Conservation (phyloP, 2,797 vertebrate species). For the Novumbra hubbsi region DNA sequence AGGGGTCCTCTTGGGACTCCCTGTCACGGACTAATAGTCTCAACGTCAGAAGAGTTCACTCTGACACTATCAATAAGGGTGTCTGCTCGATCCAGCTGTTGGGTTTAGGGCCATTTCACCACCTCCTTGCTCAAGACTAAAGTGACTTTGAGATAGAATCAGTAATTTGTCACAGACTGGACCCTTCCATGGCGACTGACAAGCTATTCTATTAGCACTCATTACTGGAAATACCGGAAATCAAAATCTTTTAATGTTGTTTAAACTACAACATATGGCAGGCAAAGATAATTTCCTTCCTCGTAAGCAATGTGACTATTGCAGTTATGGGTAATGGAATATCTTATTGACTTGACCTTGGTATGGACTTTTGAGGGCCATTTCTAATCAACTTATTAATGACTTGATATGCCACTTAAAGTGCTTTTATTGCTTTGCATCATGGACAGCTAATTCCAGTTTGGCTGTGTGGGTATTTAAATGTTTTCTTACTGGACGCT, state of each 20-base stretch:
- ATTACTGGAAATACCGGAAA: not conserved
- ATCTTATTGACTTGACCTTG: not conserved
- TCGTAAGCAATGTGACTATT: not conserved
- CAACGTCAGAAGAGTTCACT: constrained; percentile 35
- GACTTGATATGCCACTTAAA: not conserved
- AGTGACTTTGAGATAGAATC: not conserved
- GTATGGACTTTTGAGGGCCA: not conserved
- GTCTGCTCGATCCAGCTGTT: not conserved
- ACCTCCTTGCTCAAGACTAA: not conserved
- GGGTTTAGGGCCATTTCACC: constrained; percentile 5
- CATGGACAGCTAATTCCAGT: not conserved
- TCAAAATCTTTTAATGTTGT: not conserved
- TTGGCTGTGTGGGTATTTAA: not conserved
- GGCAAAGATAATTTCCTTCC: not conserved
- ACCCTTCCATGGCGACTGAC: not conserved
- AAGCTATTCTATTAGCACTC: not conserved
- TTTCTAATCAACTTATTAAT: not conserved
- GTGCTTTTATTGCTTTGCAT: not conserved
- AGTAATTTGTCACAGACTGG: not conserved
- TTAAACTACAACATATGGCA: not conserved
- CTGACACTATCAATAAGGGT: constrained; percentile 32
- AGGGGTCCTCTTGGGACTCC: not conserved
- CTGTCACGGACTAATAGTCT: constrained; percentile 21
- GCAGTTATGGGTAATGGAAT: not conserved
- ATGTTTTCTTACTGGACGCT: no score